phyloP scores from a whole-genome alignment of 2,888 invertebrate species.

The Andrena flavipes region DNA sequence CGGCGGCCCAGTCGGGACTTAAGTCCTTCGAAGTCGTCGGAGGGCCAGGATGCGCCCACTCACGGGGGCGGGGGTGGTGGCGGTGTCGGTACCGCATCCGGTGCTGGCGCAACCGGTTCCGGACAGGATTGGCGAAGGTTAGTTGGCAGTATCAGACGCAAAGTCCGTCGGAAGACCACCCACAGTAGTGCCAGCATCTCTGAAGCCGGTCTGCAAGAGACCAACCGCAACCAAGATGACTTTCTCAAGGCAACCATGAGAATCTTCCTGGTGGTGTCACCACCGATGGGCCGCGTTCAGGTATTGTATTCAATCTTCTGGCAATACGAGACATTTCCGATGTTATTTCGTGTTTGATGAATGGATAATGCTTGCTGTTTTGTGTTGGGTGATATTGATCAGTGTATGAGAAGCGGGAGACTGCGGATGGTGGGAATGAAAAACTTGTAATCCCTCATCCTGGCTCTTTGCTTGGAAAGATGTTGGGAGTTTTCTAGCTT shows the following conservation, averaged over 20 bases:
- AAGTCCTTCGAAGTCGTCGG: slow-evolving; percentile 78
- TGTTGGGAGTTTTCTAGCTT: too few species aligned
- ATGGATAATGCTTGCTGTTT: too few species aligned
- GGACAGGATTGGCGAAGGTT: slow-evolving; percentile 84
- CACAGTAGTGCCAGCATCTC: slow-evolving; percentile 75
- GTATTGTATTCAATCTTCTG: slow-evolving; percentile 79
- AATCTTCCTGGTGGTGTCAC: slow-evolving; percentile 90
- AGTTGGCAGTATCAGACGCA: slow-evolving; percentile 83
- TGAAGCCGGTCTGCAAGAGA: slow-evolving; percentile 69
- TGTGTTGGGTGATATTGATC: too few species aligned
- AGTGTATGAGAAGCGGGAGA: too few species aligned
- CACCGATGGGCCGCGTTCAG: slow-evolving; percentile 88
- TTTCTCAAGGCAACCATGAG: slow-evolving; percentile 91
- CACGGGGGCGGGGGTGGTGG: slow-evolving; percentile 71
- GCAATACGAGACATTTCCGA: background rate
- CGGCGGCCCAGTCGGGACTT: slow-evolving; percentile 81
- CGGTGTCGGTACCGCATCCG: slow-evolving; percentile 55
- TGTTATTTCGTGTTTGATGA: background rate
- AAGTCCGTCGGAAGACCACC: slow-evolving; percentile 79
- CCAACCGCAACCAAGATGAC: slow-evolving; percentile 87
- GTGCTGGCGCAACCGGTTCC: slow-evolving; percentile 60
- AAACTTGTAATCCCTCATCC: too few species aligned
- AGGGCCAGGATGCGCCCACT: slow-evolving; percentile 65
- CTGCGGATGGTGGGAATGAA: too few species aligned
- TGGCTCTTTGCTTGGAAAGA: too few species aligned